Evolutionary conservation across 1,140 invertebrate species (phyloP).

Genomic region (Yoshiicerus persimilis): DNA sequence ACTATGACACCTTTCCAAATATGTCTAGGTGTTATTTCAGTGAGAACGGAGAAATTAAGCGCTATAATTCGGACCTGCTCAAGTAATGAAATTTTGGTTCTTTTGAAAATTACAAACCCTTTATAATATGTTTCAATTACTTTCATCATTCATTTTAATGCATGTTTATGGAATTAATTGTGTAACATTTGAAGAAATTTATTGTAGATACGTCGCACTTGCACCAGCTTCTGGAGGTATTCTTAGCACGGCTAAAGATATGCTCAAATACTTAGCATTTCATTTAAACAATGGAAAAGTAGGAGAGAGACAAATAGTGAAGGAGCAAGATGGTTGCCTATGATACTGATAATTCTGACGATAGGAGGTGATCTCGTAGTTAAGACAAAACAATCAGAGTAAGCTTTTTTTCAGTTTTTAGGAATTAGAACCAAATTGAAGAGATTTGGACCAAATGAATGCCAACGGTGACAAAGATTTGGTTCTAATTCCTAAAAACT

Average conservation of each 20-base stretch:
- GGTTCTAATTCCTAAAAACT: no score
- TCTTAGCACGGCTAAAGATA: slow-evolving; percentile 12
- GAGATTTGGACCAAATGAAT: no score
- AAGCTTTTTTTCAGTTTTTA: no score
- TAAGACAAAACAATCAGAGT: no score
- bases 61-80: background rate
- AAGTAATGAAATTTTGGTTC: background rate
- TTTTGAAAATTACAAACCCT: no score
- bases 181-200: background rate
- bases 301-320: slow-evolving; percentile 25
- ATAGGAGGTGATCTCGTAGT: no score
- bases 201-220: background rate
- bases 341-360: no score
- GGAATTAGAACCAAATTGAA: no score
- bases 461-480: no score
- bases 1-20: background rate
- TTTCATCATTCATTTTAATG: no score
- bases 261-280: slow-evolving; percentile 28
- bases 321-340: background rate
- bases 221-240: slow-evolving; percentile 7
- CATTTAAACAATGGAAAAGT: slow-evolving; percentile 31
- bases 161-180: background rate
- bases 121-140: no score
- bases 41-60: background rate
- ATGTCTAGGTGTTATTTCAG: background rate